Conservation (phyloP, 2,113 vertebrate genomes). For the Polypterus bichir region DNA sequence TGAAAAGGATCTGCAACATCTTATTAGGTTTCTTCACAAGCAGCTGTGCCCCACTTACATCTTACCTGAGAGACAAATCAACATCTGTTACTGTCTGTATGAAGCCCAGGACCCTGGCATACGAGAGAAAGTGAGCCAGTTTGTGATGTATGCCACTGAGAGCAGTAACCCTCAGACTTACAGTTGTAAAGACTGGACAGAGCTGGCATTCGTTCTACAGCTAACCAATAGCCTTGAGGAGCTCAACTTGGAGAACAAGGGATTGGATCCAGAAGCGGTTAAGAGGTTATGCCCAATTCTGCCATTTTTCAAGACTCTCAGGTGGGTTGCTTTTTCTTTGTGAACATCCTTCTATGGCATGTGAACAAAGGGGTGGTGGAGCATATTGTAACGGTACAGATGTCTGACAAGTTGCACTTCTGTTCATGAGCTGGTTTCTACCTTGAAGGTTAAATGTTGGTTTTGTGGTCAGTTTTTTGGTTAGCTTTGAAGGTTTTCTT, state of each 20-base stretch:
- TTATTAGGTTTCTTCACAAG: conserved; percentile 23
- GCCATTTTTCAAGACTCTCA: conserved; percentile 29
- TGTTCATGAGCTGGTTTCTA: no score
- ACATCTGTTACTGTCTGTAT: conserved; percentile 31
- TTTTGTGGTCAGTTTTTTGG: no score
- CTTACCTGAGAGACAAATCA: conserved; percentile 26
- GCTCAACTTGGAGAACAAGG: conserved; percentile 25
- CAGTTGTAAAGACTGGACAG: conserved; percentile 23
- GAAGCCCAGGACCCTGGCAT: conserved; percentile 29
- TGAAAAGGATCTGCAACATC: background rate
- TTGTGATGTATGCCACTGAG: conserved; percentile 20
- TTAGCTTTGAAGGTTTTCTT: no score
- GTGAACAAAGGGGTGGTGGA: no score
- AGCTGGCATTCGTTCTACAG: conserved; percentile 31
- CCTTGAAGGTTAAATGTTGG: no score
- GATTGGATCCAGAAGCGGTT: conserved; percentile 18
- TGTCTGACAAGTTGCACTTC: no score
- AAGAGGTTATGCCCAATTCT: conserved; percentile 26
- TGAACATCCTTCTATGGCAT: no score
- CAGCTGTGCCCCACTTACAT: conserved; percentile 23
- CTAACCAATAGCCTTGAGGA: conserved; percentile 24
- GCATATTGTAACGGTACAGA: no score
- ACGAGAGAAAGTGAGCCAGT: conserved; percentile 14
- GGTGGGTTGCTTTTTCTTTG: conserved; percentile 12
- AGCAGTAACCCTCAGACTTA: background rate